These are phyloP conservation scores for Stenoptilia bipunctidactyla DNA, from an alignment of 2,888 invertebrate genomes.

Conservation along the genomic window DNA sequence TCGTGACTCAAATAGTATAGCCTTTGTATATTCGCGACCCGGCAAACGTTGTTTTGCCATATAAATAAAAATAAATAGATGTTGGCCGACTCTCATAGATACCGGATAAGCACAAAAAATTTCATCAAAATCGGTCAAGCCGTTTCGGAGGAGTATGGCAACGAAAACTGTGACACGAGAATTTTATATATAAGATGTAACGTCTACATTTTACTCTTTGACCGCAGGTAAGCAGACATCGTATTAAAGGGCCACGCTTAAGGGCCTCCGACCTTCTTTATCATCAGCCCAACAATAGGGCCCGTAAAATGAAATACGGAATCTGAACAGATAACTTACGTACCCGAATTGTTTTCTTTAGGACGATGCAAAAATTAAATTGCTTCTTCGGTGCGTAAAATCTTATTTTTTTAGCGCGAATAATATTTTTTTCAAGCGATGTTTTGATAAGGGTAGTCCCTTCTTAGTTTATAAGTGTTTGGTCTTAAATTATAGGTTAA, in stretches of 20 bases:
- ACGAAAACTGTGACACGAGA: too few relatives aligned
- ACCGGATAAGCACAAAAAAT: too few relatives aligned
- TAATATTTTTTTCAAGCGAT: background rate
- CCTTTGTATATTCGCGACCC: too few relatives aligned
- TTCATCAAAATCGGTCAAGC: too few relatives aligned
- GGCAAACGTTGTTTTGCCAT: too few relatives aligned
- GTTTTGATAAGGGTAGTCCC: background rate
- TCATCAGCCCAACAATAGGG: background rate
- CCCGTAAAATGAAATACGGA: conserved; percentile 1
- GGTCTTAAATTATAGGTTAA: background rate
- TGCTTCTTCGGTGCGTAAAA: background rate
- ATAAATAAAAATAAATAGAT: too few relatives aligned
- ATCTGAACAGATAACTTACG: conserved; percentile 1
- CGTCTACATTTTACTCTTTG: background rate
- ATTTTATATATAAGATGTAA: too few relatives aligned
- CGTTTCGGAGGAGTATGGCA: too few relatives aligned
- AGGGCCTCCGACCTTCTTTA: conserved; percentile 1
- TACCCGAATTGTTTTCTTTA: background rate
- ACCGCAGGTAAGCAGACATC: background rate
- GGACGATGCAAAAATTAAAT: background rate
- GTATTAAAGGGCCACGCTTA: conserved; percentile 1
- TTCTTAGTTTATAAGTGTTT: background rate
- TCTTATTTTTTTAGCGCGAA: too few relatives aligned
- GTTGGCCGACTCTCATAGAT: too few relatives aligned
- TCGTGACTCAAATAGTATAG: too few relatives aligned